Conservation (phyloP, 2,797 vertebrate genomes). For the Fistularia tabacaria region DNA sequence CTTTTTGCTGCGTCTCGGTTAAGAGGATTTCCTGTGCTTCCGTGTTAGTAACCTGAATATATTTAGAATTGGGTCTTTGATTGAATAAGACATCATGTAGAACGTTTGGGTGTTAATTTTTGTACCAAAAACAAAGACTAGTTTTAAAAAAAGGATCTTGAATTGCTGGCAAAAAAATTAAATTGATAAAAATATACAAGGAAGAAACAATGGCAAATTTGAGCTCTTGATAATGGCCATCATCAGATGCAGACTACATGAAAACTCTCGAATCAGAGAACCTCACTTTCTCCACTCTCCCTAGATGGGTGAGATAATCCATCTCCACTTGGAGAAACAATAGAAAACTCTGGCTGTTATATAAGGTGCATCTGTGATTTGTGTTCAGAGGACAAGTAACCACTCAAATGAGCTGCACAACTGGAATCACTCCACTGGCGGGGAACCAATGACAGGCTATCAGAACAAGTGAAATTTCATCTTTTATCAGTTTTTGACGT, state of each 20-base stretch:
- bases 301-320: slow-evolving; percentile 55
- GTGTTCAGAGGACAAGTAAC: slow-evolving; percentile 58
- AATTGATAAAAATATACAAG: no score
- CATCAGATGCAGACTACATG: slow-evolving; percentile 11
- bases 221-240: slow-evolving; percentile 12
- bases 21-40: not conserved
- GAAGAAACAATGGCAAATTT: not conserved
- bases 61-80: not conserved
- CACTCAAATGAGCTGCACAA: slow-evolving; percentile 47
- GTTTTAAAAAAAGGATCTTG: no score
- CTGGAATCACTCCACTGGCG: slow-evolving; percentile 45
- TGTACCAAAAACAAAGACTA: no score
- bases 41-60: not conserved
- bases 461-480: slow-evolving; percentile 50
- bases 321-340: slow-evolving; percentile 57
- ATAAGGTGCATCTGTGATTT: slow-evolving; percentile 67
- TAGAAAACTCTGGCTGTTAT: slow-evolving; percentile 58
- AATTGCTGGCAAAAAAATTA: no score
- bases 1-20: not conserved
- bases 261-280: slow-evolving; percentile 34
- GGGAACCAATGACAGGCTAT: slow-evolving; percentile 52
- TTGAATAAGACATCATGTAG: not conserved
- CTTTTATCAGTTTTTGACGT: slow-evolving; percentile 57
- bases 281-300: slow-evolving; percentile 14
- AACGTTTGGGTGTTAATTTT: not conserved